Conservation (phyloP, 2,797 vertebrate genomes). For the Fringilla coelebs region DNA sequence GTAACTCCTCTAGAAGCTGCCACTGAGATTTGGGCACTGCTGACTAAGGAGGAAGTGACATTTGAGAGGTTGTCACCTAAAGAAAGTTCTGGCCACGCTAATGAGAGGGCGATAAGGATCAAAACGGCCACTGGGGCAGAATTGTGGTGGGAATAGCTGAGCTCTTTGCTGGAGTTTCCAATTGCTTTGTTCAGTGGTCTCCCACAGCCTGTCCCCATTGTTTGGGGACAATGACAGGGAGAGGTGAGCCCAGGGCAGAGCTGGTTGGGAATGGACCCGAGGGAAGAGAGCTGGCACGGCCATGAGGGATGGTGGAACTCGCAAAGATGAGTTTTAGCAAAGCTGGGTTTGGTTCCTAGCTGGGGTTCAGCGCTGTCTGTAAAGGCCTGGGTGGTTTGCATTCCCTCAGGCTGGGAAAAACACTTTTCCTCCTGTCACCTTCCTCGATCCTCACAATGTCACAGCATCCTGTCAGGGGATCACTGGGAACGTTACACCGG, state of each 20-base stretch:
- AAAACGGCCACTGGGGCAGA: neutral
- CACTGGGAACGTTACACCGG: rapidly evolving
- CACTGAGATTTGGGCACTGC: neutral
- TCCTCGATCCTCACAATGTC: neutral
- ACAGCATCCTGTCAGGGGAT: too few relatives aligned
- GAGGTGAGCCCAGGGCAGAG: neutral
- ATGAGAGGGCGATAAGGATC: neutral
- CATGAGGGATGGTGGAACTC: rapidly evolving
- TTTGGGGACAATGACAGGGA: neutral
- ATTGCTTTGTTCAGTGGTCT: neutral
- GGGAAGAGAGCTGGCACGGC: rapidly evolving
- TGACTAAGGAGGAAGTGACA: neutral
- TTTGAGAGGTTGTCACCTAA: neutral
- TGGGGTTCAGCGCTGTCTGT: too few relatives aligned
- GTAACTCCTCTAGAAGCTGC: neutral
- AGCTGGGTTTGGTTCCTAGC: neutral
- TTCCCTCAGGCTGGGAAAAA: neutral
- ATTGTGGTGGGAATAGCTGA: neutral
- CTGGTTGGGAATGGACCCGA: neutral
- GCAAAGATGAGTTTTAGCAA: neutral
- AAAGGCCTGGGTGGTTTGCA: neutral
- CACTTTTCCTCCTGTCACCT: neutral
- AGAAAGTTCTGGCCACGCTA: neutral
- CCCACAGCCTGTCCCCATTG: neutral
- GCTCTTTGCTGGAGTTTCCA: neutral